Base-by-base conservation (phyloP, 2,113 vertebrate genomes). In the Syngnathus floridae region DNA sequence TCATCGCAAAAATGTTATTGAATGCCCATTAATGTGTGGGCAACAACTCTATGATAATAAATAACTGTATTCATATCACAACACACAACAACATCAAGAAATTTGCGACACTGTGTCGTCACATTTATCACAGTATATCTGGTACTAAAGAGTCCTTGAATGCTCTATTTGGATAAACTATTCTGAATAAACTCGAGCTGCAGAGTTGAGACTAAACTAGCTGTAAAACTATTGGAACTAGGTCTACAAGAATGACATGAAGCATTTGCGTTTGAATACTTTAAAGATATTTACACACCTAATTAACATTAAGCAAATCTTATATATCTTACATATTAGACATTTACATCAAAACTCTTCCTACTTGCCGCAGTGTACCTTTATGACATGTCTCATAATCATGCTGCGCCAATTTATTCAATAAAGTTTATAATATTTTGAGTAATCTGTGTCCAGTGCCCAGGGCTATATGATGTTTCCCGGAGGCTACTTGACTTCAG, bases 381-480 rank as follows among this genome's bases (percentile, higher is more conserved):
- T 61, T 43, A 43, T 43, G 59, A 43, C 59, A 61, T 43, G 38
- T 43, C 43, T 43, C 21, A 61, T 61, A 45, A 61, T 43, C 40
- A 43, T 43, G n/a, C 11, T 61, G 19, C 59, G n/a, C 6, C 38
- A 41, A 22, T 22, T 43, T 41, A 61, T 43, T 61, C 59, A 61
- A 13, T 41, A 22, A n/a, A 4, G 40, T 43, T 41, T 61, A 14
- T 21, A 60, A 38, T 26, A 61, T 61, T 10, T 41, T 22, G n/a
- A 22, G 58, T 16, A 61, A 40, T 43, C 38, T 43, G 40, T 22
- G 21, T 22, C 40, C 38, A 43, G 12, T 45, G 59, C 59, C 59
- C 38, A 61, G 40, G 59, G 59, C 59, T 61, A 61, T 22, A 40
- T 16, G 38, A 43, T 61, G 38, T 61, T 61, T 43, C 40, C 54